phyloP scores from a whole-genome alignment of 2,888 invertebrate species.

The Osmoderma eremita region DNA sequence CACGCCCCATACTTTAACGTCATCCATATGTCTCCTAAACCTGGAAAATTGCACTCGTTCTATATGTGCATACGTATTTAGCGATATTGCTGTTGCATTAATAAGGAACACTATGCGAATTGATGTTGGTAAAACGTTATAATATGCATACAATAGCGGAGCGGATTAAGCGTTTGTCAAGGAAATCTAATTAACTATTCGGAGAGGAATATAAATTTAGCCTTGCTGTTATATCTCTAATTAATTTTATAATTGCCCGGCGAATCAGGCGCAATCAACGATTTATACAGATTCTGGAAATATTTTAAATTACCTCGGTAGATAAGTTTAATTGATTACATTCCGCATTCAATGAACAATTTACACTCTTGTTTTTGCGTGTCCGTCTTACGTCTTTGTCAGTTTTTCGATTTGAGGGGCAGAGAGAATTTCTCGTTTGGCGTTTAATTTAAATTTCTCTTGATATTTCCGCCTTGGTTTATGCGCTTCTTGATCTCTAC shows the following conservation, averaged over 20 bases:
- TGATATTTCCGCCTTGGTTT: constrained; percentile 20
- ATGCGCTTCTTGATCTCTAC: constrained; percentile 13
- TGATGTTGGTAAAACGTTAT: neutral
- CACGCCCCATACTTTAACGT: constrained; percentile 1
- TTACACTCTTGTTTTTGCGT: constrained; percentile 34
- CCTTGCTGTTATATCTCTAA: constrained; percentile 26
- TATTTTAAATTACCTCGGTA: constrained; percentile 29
- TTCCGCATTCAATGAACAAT: constrained; percentile 36
- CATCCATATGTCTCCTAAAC: neutral
- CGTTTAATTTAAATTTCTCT: constrained; percentile 36
- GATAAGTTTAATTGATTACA: constrained; percentile 36
- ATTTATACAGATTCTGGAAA: constrained; percentile 28
- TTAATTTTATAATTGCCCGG: constrained; percentile 33
- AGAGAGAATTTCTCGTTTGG: constrained; percentile 26
- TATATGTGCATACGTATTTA: neutral
- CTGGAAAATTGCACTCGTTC: neutral
- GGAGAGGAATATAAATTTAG: constrained; percentile 8
- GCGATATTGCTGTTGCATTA: neutral
- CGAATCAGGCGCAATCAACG: constrained; percentile 17
- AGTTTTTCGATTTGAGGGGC: constrained; percentile 31
- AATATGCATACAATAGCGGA: neutral
- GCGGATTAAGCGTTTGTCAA: constrained; percentile 1
- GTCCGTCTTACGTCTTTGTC: constrained; percentile 22
- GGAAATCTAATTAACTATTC: constrained; percentile 16
- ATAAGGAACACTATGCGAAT: no score